Evolutionary conservation across 2,113 vertebrate genomes (phyloP).

Genomic region (Eolophus roseicapilla): DNA sequence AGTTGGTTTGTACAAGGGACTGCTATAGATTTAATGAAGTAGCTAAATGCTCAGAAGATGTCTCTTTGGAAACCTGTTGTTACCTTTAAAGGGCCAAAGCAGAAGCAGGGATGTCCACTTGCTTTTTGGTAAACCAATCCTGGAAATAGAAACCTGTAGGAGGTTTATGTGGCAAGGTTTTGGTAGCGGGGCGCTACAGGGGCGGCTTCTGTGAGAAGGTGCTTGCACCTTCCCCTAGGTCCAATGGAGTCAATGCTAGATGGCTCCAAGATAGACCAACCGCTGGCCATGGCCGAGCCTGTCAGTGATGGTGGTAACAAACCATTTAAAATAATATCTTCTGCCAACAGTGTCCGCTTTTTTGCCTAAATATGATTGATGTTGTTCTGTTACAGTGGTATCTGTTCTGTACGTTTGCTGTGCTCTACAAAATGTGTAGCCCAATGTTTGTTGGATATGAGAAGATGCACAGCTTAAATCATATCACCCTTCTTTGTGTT

Average conservation of each 20-base stretch:
- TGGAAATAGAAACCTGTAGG: neutral
- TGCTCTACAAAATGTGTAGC: neutral
- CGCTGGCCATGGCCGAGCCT: accelerated
- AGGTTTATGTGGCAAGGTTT: neutral
- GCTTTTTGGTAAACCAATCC: neutral
- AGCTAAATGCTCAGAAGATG: neutral
- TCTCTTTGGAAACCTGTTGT: neutral
- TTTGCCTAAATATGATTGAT: neutral
- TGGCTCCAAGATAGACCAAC: accelerated
- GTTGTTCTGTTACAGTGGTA: neutral
- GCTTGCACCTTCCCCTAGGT: neutral
- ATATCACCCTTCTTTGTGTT: neutral
- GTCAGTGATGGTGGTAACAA: neutral
- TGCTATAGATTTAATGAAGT: neutral
- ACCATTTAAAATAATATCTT: neutral
- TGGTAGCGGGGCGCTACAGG: neutral
- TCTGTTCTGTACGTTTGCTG: neutral
- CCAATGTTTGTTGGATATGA: neutral
- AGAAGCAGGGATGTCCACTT: neutral
- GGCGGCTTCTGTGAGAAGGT: neutral
- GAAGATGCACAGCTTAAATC: neutral
- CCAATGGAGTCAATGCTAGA: neutral
- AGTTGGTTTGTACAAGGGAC: neutral
- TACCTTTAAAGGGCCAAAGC: neutral
- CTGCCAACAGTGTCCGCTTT: neutral